Conservation (phyloP, 2,797 vertebrate species). For the Hypotaenidia okinawae region DNA sequence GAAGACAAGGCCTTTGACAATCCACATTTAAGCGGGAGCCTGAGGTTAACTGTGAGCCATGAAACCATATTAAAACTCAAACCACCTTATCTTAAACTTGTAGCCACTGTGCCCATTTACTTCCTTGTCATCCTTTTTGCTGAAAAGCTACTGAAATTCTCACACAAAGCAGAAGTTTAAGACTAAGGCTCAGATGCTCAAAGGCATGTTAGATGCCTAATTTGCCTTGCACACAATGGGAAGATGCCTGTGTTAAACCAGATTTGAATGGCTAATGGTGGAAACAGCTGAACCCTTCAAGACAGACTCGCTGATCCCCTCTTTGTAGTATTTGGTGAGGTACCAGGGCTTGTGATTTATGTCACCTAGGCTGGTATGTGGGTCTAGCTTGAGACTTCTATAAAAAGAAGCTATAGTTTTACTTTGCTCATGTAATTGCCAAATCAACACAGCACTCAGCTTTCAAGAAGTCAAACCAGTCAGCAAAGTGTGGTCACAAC, state of each 20-base stretch:
- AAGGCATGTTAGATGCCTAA: background rate
- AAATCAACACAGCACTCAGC: background rate
- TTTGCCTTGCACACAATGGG: background rate
- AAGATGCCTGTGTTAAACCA: background rate
- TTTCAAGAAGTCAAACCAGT: background rate
- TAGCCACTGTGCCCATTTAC: background rate
- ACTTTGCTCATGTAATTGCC: background rate
- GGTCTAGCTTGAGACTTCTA: background rate
- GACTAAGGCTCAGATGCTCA: background rate
- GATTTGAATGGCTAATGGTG: background rate
- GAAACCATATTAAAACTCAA: background rate
- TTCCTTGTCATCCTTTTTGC: background rate
- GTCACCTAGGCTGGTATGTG: background rate
- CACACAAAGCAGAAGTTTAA: background rate
- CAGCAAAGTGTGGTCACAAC: background rate
- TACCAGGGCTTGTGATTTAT: background rate
- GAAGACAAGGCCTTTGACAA: background rate
- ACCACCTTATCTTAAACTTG: background rate
- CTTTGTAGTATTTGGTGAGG: background rate
- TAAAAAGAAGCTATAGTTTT: background rate
- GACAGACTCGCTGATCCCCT: background rate
- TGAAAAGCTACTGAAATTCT: background rate
- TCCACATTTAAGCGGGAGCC: background rate
- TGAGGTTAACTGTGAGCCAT: background rate
- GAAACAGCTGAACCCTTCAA: background rate